Percentiles rank a stretch among this genome's conserved stretches.
These are phyloP conservation scores for Oryzias dopingdopingensis DNA, from an alignment of 2,797 vertebrate species.

Conservation along the genomic window DNA sequence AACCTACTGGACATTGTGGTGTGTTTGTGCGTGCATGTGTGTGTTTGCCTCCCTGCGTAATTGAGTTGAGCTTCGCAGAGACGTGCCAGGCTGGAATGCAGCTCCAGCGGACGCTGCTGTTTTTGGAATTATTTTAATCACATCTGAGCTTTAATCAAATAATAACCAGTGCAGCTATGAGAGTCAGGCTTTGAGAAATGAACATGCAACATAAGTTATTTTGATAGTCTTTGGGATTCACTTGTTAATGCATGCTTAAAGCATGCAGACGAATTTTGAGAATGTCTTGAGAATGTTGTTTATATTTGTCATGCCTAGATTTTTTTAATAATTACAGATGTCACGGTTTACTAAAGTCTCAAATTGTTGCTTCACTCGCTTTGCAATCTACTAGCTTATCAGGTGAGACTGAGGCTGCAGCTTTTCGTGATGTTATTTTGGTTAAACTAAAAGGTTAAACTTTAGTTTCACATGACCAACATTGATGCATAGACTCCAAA, in stretches of 20 bases:
- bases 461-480: neutral
- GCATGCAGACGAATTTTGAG: neutral
- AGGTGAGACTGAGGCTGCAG: too few species aligned
- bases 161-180: conserved; percentile 12
- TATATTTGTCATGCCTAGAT: conserved; percentile 3
- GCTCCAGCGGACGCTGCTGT: conserved; percentile 15
- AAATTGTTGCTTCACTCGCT: conserved; percentile 12
- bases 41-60: neutral
- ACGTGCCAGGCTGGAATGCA: conserved; percentile 34
- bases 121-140: conserved; percentile 26
- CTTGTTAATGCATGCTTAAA: neutral
- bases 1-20: conserved; percentile 44
- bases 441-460: neutral
- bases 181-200: neutral
- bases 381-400: conserved; percentile 24
- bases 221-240: neutral
- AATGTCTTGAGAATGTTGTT: neutral
- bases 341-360: conserved; percentile 52
- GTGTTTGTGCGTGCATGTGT: conserved; percentile 20
- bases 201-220: neutral
- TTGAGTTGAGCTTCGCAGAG: conserved; percentile 23
- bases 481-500: neutral
- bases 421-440: too few species aligned
- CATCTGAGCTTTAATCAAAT: conserved; percentile 18
- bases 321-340: conserved; percentile 20